These are phyloP conservation scores for Dermatemys mawii DNA, from an alignment of 2,113 vertebrate genomes.

Conservation along the genomic window DNA sequence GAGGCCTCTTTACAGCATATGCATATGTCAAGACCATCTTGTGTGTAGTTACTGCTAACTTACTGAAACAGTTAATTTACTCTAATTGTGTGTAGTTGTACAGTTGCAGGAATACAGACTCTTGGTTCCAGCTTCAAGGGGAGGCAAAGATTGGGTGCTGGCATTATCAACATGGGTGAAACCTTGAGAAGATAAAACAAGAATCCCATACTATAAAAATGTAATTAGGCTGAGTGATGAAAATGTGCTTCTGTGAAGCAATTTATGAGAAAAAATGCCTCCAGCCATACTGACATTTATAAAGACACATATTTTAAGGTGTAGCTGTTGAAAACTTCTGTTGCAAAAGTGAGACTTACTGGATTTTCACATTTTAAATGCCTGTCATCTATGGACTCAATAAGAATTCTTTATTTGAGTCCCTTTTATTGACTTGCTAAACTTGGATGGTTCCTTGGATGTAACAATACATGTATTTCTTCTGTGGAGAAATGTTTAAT, in stretches of 20 bases:
- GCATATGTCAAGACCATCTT: constrained; percentile 1
- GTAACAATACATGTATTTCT: background rate
- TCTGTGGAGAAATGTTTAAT: background rate
- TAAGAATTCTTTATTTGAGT: background rate
- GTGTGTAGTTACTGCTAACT: constrained; percentile 23
- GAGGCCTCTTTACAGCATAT: accelerated
- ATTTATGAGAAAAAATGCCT: background rate
- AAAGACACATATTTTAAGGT: background rate
- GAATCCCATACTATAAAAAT: background rate
- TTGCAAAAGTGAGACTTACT: background rate
- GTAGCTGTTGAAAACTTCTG: background rate
- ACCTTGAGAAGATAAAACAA: background rate
- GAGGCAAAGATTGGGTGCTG: background rate
- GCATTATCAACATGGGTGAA: background rate
- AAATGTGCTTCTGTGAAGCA: background rate
- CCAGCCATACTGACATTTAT: background rate
- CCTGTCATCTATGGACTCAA: background rate
- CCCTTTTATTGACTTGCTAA: background rate
- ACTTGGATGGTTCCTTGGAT: background rate
- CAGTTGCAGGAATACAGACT: background rate
- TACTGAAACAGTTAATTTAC: background rate
- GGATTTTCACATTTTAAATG: background rate
- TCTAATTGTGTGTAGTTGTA: background rate
- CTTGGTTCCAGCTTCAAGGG: background rate
- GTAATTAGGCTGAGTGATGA: background rate